phyloP scores from a whole-genome alignment of 53 echinoderm and acorn worm species.

The Hippasteria phrygiana region DNA sequence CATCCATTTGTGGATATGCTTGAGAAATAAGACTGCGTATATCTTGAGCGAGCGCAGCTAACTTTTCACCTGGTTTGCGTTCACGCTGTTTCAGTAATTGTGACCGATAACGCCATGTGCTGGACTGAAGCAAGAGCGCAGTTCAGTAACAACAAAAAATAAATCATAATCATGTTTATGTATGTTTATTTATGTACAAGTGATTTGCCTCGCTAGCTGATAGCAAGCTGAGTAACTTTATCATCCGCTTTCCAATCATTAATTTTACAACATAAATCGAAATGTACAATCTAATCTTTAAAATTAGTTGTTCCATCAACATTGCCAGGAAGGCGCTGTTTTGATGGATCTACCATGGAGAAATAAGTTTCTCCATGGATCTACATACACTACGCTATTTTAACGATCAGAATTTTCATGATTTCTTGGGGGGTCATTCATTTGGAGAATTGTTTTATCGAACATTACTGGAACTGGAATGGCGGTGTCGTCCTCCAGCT shows the following conservation, averaged over 20 bases:
- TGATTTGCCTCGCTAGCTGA: not conserved
- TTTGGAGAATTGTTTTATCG: too few species aligned
- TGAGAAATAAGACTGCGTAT: not conserved
- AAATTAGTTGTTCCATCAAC: constrained; percentile 8
- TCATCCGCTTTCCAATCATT: constrained; percentile 3
- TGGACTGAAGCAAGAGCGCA: constrained; percentile 7
- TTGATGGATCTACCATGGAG: not conserved
- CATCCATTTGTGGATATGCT: constrained; percentile 36
- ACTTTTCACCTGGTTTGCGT: constrained; percentile 14
- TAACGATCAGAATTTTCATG: too few species aligned
- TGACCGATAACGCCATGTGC: constrained; percentile 14
- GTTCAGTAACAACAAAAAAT: constrained; percentile 24
- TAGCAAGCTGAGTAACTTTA: not conserved
- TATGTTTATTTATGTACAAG: not conserved
- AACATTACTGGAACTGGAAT: not conserved
- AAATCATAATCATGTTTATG: constrained; percentile 17
- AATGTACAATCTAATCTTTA: constrained; percentile 23
- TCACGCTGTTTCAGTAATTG: constrained; percentile 21
- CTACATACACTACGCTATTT: too few species aligned
- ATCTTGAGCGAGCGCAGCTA: constrained; percentile 17
- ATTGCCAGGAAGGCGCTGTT: constrained; percentile 16
- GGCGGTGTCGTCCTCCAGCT: not conserved
- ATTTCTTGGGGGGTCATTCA: too few species aligned
- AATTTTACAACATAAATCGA: not conserved
- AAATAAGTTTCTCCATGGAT: too few species aligned